Evolutionary conservation across 1,140 invertebrate genomes (phyloP).

Genomic region (Calephelis virginiensis): DNA sequence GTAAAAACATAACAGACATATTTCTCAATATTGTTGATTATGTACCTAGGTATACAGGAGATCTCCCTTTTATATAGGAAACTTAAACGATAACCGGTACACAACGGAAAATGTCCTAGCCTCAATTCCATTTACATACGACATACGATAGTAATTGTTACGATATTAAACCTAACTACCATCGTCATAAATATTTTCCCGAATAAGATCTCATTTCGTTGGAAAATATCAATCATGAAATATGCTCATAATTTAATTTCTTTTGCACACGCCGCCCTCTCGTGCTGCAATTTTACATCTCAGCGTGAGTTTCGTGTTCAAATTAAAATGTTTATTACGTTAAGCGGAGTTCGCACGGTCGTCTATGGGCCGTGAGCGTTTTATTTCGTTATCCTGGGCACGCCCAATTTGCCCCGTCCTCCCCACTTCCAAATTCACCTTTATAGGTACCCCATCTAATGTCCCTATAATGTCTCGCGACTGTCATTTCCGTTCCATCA

Average conservation of each 20-base stretch:
- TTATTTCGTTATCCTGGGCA: slow-evolving; percentile 70
- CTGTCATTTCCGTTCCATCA: slow-evolving; percentile 58
- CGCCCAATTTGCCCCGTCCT: slow-evolving; percentile 50
- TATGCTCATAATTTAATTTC: slow-evolving; percentile 48
- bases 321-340: slow-evolving; percentile 78
- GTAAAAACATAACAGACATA: too few species aligned
- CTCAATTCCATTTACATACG: too few species aligned
- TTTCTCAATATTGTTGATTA: too few species aligned
- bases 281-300: slow-evolving; percentile 64
- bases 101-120: too few species aligned
- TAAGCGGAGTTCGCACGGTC: slow-evolving; percentile 70
- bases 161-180: too few species aligned
- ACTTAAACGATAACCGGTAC: too few species aligned
- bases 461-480: slow-evolving; percentile 56
- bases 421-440: slow-evolving; percentile 24
- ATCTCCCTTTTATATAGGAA: too few species aligned
- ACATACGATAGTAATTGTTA: too few species aligned
- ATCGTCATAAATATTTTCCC: background rate
- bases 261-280: slow-evolving; percentile 49
- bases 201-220: slow-evolving; percentile 2
- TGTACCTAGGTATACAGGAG: too few species aligned
- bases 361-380: slow-evolving; percentile 54
- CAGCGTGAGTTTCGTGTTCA: slow-evolving; percentile 75
- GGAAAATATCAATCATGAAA: slow-evolving; percentile 20
- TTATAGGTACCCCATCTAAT: slow-evolving; percentile 52